These are phyloP conservation scores for Incurvaria masculella DNA, from an alignment of 2,888 invertebrate species.

Conservation along the genomic window DNA sequence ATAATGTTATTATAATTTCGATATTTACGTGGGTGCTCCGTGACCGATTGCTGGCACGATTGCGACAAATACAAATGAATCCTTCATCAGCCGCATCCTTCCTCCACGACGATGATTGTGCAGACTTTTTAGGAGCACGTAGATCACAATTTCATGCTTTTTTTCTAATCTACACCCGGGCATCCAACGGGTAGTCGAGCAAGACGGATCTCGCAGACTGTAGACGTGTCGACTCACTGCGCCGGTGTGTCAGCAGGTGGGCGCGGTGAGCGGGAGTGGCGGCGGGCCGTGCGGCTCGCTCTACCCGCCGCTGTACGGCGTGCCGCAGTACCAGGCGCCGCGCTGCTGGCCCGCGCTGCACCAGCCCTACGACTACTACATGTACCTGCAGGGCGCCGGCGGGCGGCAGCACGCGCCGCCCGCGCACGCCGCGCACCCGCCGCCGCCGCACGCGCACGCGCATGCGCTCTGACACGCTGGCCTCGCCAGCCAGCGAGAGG, in stretches of 20 bases:
- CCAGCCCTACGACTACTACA: constrained; percentile 62
- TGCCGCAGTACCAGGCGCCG: constrained; percentile 43
- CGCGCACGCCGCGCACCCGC: constrained; percentile 36
- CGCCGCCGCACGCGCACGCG: constrained; percentile 34
- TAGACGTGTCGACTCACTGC: constrained; percentile 64
- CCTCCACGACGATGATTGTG: no score
- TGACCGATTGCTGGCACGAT: no score
- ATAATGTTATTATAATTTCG: no score
- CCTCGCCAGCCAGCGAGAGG: constrained; percentile 9
- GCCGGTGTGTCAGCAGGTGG: constrained; percentile 42
- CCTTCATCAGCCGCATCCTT: no score
- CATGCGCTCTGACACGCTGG: constrained; percentile 41
- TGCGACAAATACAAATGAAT: no score
- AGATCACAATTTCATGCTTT: no score
- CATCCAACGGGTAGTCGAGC: no score
- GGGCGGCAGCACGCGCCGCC: constrained; percentile 33
- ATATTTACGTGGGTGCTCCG: no score
- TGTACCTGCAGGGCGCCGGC: constrained; percentile 58
- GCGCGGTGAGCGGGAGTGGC: no score
- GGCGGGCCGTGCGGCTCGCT: constrained; percentile 44
- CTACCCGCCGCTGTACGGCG: constrained; percentile 33
- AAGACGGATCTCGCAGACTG: no score
- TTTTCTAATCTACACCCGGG: no score
- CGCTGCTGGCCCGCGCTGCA: constrained; percentile 52
- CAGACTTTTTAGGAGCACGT: no score